These are phyloP conservation scores for Dorcus hopei DNA, from an alignment of 2,888 invertebrate genomes.

Conservation along the genomic window DNA sequence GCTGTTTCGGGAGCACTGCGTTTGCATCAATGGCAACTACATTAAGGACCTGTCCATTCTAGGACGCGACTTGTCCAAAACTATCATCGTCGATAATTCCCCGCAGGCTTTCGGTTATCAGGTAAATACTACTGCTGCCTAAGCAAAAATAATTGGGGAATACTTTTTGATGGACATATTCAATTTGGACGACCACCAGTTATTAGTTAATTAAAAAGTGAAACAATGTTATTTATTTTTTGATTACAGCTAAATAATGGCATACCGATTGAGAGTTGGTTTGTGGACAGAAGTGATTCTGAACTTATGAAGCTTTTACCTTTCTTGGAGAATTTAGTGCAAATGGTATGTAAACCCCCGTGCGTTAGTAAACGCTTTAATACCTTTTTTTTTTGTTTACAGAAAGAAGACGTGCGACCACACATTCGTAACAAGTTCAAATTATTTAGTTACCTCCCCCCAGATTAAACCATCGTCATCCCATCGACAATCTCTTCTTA, in stretches of 20 bases:
- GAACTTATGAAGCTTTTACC: slow-evolving; percentile 90
- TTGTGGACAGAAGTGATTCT: slow-evolving; percentile 82
- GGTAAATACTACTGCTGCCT: slow-evolving; percentile 47
- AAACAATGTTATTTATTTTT: slow-evolving; percentile 21
- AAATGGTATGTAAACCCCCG: slow-evolving; percentile 59
- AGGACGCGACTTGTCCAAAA: slow-evolving; percentile 85
- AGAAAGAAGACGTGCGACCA: slow-evolving; percentile 91
- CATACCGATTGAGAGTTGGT: slow-evolving; percentile 97
- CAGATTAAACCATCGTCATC: slow-evolving; percentile 59
- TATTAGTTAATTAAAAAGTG: not conserved
- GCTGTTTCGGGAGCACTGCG: slow-evolving; percentile 92
- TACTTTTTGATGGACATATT: no score
- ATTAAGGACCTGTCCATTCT: slow-evolving; percentile 93
- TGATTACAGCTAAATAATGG: slow-evolving; percentile 82
- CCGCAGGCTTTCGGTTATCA: slow-evolving; percentile 93
- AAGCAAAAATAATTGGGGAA: not conserved
- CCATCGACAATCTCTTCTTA: slow-evolving; percentile 29
- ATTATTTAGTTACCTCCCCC: slow-evolving; percentile 83
- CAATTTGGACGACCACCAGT: no score
- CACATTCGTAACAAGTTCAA: slow-evolving; percentile 88
- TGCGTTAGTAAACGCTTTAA: no score
- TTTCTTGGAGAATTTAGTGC: slow-evolving; percentile 81
- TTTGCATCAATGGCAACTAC: slow-evolving; percentile 93
- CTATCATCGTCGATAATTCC: slow-evolving; percentile 84
- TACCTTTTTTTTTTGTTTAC: slow-evolving; percentile 40